phyloP scores from a whole-genome alignment of 2,797 vertebrate genomes.

The Synanceia verrucosa region DNA sequence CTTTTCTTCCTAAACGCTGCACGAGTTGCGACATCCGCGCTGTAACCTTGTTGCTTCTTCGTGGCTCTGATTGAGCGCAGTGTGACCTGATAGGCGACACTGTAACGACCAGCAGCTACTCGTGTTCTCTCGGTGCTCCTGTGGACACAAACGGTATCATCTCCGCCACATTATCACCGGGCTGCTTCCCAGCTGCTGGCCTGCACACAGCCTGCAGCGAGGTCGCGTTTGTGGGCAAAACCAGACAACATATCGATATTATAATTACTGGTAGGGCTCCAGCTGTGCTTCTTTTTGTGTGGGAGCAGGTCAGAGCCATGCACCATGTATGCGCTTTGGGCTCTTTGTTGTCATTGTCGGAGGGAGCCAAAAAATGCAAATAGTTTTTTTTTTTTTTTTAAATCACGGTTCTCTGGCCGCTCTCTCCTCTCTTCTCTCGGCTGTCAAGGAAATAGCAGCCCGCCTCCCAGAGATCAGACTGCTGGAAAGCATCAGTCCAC shows the following conservation, averaged over 20 bases:
- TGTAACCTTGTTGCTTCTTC: slow-evolving; percentile 39
- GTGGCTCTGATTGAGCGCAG: slow-evolving; percentile 43
- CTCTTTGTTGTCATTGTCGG: slow-evolving; percentile 47
- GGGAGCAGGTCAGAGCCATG: not conserved
- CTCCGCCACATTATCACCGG: slow-evolving; percentile 15
- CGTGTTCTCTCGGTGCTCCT: slow-evolving; percentile 33
- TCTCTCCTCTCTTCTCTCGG: slow-evolving; percentile 42
- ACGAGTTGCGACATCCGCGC: slow-evolving; percentile 35
- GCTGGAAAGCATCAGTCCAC: slow-evolving; percentile 27
- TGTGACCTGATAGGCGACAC: slow-evolving; percentile 10
- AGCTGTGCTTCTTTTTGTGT: not conserved
- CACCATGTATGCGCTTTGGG: not conserved
- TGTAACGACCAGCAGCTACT: not conserved
- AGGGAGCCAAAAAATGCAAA: slow-evolving; percentile 24
- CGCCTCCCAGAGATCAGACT: slow-evolving; percentile 48
- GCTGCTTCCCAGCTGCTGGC: slow-evolving; percentile 28
- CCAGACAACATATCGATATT: slow-evolving; percentile 17
- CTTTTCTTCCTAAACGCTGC: not conserved
- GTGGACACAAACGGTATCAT: slow-evolving; percentile 9
- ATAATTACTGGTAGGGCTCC: not conserved
- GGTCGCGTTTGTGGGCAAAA: slow-evolving; percentile 7
- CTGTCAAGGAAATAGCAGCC: slow-evolving; percentile 76
- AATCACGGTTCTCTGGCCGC: slow-evolving; percentile 55
- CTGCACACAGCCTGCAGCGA: slow-evolving; percentile 34
- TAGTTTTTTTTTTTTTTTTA: not conserved